Percentiles rank a stretch among this genome's conserved stretches.
phyloP scores from a whole-genome alignment of 2,797 vertebrate genomes.

The Avahi laniger region DNA sequence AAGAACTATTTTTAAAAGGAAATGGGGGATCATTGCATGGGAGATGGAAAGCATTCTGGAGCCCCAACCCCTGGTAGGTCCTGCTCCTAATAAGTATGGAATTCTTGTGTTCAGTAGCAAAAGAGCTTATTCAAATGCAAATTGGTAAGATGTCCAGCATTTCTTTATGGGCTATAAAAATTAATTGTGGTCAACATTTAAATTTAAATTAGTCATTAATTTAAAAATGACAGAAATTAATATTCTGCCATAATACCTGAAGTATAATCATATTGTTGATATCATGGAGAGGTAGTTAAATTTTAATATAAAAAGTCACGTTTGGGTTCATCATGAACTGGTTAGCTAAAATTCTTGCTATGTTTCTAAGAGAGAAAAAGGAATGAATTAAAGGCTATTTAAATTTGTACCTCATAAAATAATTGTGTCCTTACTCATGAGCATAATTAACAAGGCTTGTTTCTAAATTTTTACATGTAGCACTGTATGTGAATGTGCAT shows the following conservation, averaged over 20 bases:
- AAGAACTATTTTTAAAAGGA: neutral
- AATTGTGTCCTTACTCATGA: neutral
- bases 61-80: neutral
- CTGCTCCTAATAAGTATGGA: neutral
- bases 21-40: neutral
- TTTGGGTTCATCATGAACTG: neutral
- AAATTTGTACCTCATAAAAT: neutral
- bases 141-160: neutral
- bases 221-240: conserved; percentile 17
- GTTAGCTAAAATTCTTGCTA: neutral
- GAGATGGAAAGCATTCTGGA: neutral
- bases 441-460: neutral
- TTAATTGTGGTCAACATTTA: neutral
- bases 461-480: neutral
- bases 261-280: neutral
- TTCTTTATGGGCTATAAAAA: neutral
- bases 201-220: neutral
- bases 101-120: neutral
- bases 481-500: neutral
- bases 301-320: conserved; percentile 18
- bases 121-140: neutral
- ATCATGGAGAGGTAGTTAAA: neutral
- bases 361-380: neutral
- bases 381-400: neutral
- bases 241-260: neutral